Evolutionary conservation across 2,797 vertebrate genomes (phyloP).

Genomic region (Tinamus major): DNA sequence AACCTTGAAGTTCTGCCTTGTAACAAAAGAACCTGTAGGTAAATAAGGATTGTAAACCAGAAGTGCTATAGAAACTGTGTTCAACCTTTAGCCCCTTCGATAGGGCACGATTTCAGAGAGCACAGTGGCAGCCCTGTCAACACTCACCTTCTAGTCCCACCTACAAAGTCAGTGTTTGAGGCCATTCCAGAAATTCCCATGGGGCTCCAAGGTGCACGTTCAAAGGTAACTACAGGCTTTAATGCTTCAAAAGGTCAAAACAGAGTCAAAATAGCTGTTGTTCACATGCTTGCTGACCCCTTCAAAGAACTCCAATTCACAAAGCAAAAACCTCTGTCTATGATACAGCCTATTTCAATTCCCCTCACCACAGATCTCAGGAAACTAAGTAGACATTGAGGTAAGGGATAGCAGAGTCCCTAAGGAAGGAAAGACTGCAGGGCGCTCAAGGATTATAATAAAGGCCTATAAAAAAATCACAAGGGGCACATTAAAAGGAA

Average conservation of each 20-base stretch:
- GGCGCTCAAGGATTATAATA: fast-evolving
- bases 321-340: not conserved
- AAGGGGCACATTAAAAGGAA: not conserved
- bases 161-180: not conserved
- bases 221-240: not conserved
- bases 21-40: not conserved
- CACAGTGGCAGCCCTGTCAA: not conserved
- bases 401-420: not conserved
- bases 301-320: not conserved
- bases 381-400: not conserved
- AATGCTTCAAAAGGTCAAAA: not conserved
- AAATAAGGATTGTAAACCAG: not conserved
- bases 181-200: not conserved
- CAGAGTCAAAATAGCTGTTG: not conserved
- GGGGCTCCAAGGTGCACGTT: not conserved
- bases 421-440: not conserved
- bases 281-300: not conserved
- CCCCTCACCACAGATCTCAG: not conserved
- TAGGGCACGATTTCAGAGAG: not conserved
- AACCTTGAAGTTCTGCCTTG: conserved; percentile 17
- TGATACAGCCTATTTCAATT: not conserved
- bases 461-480: not conserved
- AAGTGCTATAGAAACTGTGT: not conserved
- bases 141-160: not conserved
- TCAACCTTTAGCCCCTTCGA: not conserved